Percentiles rank a stretch among this genome's conserved stretches.
phyloP scores from a whole-genome alignment of 1,140 invertebrate species.

The Nixonia krombeini region DNA sequence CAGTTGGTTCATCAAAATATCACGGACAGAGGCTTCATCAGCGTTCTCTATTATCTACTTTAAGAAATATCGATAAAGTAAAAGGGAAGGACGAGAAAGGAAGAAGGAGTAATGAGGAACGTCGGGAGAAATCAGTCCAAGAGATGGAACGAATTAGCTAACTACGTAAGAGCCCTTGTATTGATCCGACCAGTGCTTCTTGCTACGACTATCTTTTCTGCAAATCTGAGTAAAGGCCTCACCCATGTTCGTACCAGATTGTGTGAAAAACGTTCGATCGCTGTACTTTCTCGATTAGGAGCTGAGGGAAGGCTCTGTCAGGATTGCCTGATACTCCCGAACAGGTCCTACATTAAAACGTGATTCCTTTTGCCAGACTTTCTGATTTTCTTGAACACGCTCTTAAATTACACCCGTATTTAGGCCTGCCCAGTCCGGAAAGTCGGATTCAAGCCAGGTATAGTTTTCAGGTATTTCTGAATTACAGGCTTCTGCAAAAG shows the following conservation, averaged over 20 bases:
- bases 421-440: no score
- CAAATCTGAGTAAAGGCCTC: constrained; percentile 59
- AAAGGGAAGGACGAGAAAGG: not conserved
- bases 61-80: not conserved
- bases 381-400: no score
- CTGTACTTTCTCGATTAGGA: not conserved
- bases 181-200: constrained; percentile 65
- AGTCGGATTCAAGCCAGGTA: no score
- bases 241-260: constrained; percentile 27
- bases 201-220: constrained; percentile 68
- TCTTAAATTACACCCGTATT: no score
- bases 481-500: no score
- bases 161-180: constrained; percentile 67
- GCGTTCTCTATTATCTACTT: not conserved
- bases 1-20: no score
- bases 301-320: not conserved
- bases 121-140: constrained; percentile 26
- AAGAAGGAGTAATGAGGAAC: constrained; percentile 21
- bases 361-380: no score
- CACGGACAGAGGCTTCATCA: no score
- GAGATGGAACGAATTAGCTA: constrained; percentile 53
- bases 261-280: not conserved
- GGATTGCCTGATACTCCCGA: no score
- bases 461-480: no score
- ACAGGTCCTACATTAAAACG: no score